These are phyloP conservation scores for Schrankia costaestrigalis DNA, from an alignment of 2,888 invertebrate species.

Conservation along the genomic window DNA sequence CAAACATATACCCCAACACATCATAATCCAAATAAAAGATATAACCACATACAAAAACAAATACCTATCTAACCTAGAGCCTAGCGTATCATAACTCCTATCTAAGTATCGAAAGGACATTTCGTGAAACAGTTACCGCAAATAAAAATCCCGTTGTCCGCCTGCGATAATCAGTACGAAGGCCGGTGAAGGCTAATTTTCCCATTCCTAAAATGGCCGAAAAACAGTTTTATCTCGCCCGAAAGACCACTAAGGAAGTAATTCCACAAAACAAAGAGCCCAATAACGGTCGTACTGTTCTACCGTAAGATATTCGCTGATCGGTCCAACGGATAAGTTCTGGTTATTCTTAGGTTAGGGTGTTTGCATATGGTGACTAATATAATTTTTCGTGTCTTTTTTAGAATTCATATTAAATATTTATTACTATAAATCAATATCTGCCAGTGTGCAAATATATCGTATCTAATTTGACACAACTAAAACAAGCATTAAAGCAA, in stretches of 20 bases:
- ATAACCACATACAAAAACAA: too few relatives aligned
- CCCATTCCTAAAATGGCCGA: constrained; percentile 41
- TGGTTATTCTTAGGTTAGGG: constrained; percentile 15
- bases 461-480: too few relatives aligned
- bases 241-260: constrained; percentile 64
- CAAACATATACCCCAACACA: too few relatives aligned
- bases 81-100: constrained; percentile 23
- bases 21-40: too few relatives aligned
- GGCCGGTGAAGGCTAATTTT: constrained; percentile 51
- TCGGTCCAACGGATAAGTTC: constrained; percentile 48
- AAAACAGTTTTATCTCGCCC: constrained; percentile 66
- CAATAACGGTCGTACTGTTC: constrained; percentile 48
- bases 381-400: too few relatives aligned
- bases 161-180: constrained; percentile 45
- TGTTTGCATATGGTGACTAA: constrained; percentile 6
- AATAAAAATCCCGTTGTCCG: constrained; percentile 41
- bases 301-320: constrained; percentile 47
- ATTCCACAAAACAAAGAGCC: constrained; percentile 64
- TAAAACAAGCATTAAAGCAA: too few relatives aligned
- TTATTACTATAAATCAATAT: too few relatives aligned
- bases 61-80: too few relatives aligned
- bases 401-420: too few relatives aligned
- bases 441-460: too few relatives aligned
- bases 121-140: constrained; percentile 34
- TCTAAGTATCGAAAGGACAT: constrained; percentile 22